Conservation (phyloP, 92 coral and sea anemone genomes). For the Porites divaricata region DNA sequence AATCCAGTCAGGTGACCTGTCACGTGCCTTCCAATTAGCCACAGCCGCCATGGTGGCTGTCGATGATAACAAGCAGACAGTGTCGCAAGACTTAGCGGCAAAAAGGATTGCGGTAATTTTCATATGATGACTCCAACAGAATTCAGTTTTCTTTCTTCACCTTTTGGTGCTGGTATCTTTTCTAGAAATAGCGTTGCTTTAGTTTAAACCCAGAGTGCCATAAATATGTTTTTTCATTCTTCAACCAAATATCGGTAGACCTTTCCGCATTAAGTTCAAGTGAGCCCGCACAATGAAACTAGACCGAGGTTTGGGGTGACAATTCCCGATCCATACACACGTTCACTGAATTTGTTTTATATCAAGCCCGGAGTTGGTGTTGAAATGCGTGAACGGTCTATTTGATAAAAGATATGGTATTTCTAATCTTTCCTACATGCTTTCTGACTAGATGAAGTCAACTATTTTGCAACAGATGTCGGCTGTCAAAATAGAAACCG, state of each 20-base stretch:
- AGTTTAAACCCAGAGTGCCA: too few species aligned
- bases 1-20: conserved; percentile 29
- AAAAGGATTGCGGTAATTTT: conserved; percentile 9
- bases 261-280: background rate
- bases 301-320: background rate
- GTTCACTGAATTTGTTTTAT: background rate
- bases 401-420: too few species aligned
- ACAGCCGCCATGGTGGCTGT: conserved; percentile 18
- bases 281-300: background rate
- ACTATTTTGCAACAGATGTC: conserved; percentile 39
- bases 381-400: background rate
- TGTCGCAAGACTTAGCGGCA: background rate
- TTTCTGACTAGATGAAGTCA: conserved; percentile 50
- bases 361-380: background rate
- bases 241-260: background rate
- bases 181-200: too few species aligned
- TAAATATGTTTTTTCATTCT: too few species aligned
- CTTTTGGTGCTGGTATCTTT: too few species aligned
- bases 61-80: background rate
- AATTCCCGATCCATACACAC: background rate
- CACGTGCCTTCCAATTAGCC: conserved; percentile 29
- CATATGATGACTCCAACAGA: background rate
- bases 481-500: conserved; percentile 27
- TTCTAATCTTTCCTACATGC: background rate
- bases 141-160: too few species aligned